Conservation (phyloP, 2,888 invertebrate species). For the Meghimatium bilineatum region DNA sequence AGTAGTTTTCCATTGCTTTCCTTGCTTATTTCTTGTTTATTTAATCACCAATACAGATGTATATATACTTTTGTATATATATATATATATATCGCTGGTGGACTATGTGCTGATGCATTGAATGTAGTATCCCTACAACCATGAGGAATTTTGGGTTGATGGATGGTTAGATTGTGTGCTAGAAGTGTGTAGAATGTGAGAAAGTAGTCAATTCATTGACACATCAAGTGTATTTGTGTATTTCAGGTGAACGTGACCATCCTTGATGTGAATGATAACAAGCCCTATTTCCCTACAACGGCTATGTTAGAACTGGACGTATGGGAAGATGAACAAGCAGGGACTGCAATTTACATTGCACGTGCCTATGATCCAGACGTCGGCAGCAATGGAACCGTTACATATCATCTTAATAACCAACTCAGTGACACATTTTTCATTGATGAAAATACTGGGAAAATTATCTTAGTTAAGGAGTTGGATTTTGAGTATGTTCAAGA, state of each 20-base stretch:
- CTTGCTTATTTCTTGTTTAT: too few species aligned
- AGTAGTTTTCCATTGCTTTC: too few species aligned
- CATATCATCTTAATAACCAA: constrained; percentile 85
- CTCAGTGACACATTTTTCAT: constrained; percentile 85
- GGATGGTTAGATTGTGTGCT: too few species aligned
- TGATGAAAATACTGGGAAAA: constrained; percentile 63
- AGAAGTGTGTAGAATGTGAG: too few species aligned
- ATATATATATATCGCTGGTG: too few species aligned
- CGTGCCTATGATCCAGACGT: constrained; percentile 92
- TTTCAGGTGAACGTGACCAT: constrained; percentile 90
- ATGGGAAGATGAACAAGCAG: constrained; percentile 90
- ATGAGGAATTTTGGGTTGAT: too few species aligned
- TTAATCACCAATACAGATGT: too few species aligned
- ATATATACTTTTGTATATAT: too few species aligned
- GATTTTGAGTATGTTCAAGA: constrained; percentile 94
- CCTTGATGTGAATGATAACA: constrained; percentile 95
- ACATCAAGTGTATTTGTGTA: too few species aligned
- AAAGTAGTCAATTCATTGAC: too few species aligned
- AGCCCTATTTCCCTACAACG: constrained; percentile 86
- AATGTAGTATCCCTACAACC: too few species aligned
- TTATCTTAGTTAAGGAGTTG: constrained; percentile 81
- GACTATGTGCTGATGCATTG: too few species aligned
- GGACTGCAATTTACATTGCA: constrained; percentile 90
- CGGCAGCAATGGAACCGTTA: constrained; percentile 87
- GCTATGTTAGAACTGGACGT: constrained; percentile 90